Conservation (phyloP, 2,888 invertebrate genomes). For the Gonocerus acuteangulatus region DNA sequence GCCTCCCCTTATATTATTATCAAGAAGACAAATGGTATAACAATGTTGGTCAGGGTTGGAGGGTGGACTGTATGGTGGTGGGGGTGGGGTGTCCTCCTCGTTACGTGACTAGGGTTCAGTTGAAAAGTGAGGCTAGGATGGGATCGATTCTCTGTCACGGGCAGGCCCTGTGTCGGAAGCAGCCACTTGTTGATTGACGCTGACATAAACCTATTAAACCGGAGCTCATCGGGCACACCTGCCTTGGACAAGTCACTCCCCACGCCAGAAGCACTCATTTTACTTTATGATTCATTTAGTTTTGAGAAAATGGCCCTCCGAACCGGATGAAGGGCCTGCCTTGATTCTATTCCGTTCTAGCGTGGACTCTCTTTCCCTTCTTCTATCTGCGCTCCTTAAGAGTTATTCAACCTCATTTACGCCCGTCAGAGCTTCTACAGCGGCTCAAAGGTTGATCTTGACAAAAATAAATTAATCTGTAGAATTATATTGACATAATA, state of each 20-base stretch:
- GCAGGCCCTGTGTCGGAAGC: not conserved
- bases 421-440: too few relatives aligned
- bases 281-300: constrained; percentile 1
- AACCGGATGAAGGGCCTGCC: not conserved
- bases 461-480: too few relatives aligned
- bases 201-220: not conserved
- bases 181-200: not conserved
- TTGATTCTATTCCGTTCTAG: too few relatives aligned
- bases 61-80: not conserved
- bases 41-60: too few relatives aligned
- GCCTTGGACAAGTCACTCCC: not conserved
- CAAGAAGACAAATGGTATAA: too few relatives aligned
- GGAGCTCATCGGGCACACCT: not conserved
- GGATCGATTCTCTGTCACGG: not conserved
- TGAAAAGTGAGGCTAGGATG: not conserved
- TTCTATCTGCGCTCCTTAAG: too few relatives aligned
- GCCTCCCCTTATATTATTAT: too few relatives aligned
- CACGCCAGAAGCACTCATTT: not conserved
- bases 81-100: not conserved
- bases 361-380: too few relatives aligned
- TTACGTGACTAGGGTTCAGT: constrained; percentile 1
- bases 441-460: too few relatives aligned
- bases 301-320: not conserved
- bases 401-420: too few relatives aligned
- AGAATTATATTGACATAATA: too few relatives aligned